Evolutionary conservation across 2,888 invertebrate species (phyloP).

Genomic region (Laspeyria flexula): DNA sequence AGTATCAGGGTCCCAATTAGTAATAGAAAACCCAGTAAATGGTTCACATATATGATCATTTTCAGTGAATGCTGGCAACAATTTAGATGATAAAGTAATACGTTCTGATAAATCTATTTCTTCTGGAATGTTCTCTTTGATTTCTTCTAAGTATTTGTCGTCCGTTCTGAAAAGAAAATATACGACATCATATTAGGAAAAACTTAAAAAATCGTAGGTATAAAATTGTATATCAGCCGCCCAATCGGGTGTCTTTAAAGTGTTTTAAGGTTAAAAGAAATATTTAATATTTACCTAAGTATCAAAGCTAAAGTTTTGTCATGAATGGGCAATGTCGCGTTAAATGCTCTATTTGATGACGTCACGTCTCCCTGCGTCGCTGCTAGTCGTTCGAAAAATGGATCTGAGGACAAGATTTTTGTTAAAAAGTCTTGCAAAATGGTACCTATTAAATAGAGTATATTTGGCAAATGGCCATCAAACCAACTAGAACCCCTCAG

Average conservation of each 20-base stretch:
- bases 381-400: constrained; percentile 87
- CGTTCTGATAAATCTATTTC: constrained; percentile 60
- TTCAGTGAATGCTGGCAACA: constrained; percentile 61
- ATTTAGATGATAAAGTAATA: constrained; percentile 56
- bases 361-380: constrained; percentile 87
- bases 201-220: no score
- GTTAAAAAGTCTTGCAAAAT: not conserved
- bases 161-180: constrained; percentile 64
- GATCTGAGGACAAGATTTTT: constrained; percentile 65
- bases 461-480: no score
- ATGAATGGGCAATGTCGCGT: constrained; percentile 84
- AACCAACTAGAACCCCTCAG: no score
- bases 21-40: constrained; percentile 87
- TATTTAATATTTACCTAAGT: constrained; percentile 62
- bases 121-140: constrained; percentile 68
- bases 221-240: no score
- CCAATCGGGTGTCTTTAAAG: no score
- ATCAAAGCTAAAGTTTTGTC: constrained; percentile 74
- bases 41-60: constrained; percentile 85
- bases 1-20: constrained; percentile 85
- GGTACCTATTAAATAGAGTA: no score
- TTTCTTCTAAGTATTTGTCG: constrained; percentile 65
- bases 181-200: not conserved
- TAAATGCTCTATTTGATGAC: constrained; percentile 86
- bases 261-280: no score